phyloP scores from a whole-genome alignment of 2,888 invertebrate species.

The Idaea biselata region DNA sequence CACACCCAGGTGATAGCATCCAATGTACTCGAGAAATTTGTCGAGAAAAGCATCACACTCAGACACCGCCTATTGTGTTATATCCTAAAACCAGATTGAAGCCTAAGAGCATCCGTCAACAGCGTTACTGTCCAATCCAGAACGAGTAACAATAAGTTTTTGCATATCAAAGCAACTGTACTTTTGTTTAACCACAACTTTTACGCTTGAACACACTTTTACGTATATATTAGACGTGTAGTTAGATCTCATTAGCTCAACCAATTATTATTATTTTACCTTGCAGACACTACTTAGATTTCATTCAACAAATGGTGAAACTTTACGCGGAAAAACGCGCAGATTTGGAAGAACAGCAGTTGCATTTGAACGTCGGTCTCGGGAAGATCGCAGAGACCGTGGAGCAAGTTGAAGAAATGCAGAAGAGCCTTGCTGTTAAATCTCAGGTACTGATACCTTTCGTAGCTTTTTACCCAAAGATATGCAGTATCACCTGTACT shows the following conservation, averaged over 20 bases:
- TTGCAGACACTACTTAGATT: constrained; percentile 95
- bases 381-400: constrained; percentile 99
- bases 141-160: too few species aligned
- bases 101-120: too few species aligned
- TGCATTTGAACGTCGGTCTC: constrained; percentile 98
- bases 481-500: too few species aligned
- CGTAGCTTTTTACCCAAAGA: not conserved
- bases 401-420: constrained; percentile 99
- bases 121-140: too few species aligned
- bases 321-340: constrained; percentile 98
- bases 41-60: too few species aligned
- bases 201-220: constrained; percentile 94
- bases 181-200: too few species aligned
- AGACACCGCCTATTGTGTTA: too few species aligned
- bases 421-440: constrained; percentile 98
- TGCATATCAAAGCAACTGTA: too few species aligned
- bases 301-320: constrained; percentile 99
- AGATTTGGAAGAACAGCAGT: constrained; percentile 98
- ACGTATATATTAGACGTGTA: constrained; percentile 17
- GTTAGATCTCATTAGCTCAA: not conserved
- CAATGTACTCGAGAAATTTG: too few species aligned
- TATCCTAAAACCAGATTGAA: too few species aligned
- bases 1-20: too few species aligned
- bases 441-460: constrained; percentile 81
- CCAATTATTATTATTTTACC: not conserved